phyloP scores from a whole-genome alignment of 2,113 vertebrate genomes.

The Limnothrissa miodon region DNA sequence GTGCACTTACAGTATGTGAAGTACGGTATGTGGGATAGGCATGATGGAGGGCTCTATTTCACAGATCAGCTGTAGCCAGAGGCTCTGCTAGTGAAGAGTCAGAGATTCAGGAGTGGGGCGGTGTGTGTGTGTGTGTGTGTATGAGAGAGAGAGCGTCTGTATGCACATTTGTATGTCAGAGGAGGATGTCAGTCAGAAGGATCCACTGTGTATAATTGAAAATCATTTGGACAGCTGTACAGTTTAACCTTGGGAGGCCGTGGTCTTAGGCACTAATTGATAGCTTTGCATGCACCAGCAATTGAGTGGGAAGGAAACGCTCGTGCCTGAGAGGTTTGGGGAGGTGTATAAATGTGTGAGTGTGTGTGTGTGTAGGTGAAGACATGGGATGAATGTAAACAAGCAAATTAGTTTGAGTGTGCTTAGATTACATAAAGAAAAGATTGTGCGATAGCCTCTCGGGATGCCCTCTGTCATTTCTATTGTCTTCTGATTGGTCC shows the following conservation, averaged over 20 bases:
- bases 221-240: conserved; percentile 73
- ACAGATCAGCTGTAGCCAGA: neutral
- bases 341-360: neutral
- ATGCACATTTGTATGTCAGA: neutral
- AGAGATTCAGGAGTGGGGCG: conserved; percentile 10
- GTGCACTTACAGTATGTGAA: neutral
- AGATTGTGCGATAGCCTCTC: neutral
- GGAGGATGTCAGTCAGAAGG: neutral
- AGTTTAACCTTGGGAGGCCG: conserved; percentile 71
- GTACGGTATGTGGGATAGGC: neutral
- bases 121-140: conserved; percentile 22
- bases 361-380: neutral
- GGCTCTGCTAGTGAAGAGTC: neutral
- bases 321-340: neutral
- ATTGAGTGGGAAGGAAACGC: conserved; percentile 46
- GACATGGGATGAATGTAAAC: neutral
- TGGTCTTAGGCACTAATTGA: conserved; percentile 65
- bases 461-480: neutral
- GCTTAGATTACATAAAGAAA: neutral
- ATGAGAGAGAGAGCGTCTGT: conserved; percentile 36
- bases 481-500: neutral
- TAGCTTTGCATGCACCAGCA: conserved; percentile 54
- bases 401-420: neutral
- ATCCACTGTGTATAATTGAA: conserved; percentile 64
- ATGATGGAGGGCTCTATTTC: no score